Evolutionary conservation across 2,113 vertebrate species (phyloP), one percentile per base, ranked within the genome.

Genomic region (Hippopotamus amphibius): DNA sequence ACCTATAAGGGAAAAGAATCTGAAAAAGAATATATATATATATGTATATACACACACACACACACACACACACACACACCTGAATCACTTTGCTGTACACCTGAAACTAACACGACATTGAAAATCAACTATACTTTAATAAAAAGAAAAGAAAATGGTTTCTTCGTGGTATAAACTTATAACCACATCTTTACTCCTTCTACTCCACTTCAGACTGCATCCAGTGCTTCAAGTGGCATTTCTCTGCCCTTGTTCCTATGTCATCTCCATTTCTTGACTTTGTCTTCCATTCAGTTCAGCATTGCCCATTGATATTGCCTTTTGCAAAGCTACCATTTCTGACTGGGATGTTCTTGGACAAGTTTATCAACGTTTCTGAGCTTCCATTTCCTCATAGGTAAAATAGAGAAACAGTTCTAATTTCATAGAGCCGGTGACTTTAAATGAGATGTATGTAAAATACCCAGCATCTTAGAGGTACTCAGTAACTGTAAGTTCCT

Each of bases 291-390:
- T 57, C 12, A 28, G 11, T 33, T 57, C 37, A 22, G 68, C 33
- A 28, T 69, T 89, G 61, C 55, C 85, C 16, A 10, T 12, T 82
- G 80, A 77, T 80, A 71, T 5, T 71, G 68, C 61, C 41, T 61
- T 46, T 76, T n/a, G 59, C 24, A 76, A 37, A 86, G 68, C 65
- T n/a, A 12, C 43, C 11, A 0, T 74, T 43, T 30, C 22, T 74
- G 26, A 9, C 53, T 80, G 71, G 21, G 43, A 53, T 61, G 19
- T 17, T 68, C 57, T 61, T 63, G 11, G 22, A 79, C 26, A 90
- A 55, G 17, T 93, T 88, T 21, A 30, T 81, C 55, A 59, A n/a
- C 55, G 24, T 86, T 77, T 77, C 72, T 77, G 80, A 87, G 68
- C 63, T 88, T 68, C 2, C 0, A 6, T 80, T 53, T 87, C 5